These are phyloP conservation scores for Tyria jacobaeae DNA, from an alignment of 2,888 invertebrate genomes.

Conservation along the genomic window DNA sequence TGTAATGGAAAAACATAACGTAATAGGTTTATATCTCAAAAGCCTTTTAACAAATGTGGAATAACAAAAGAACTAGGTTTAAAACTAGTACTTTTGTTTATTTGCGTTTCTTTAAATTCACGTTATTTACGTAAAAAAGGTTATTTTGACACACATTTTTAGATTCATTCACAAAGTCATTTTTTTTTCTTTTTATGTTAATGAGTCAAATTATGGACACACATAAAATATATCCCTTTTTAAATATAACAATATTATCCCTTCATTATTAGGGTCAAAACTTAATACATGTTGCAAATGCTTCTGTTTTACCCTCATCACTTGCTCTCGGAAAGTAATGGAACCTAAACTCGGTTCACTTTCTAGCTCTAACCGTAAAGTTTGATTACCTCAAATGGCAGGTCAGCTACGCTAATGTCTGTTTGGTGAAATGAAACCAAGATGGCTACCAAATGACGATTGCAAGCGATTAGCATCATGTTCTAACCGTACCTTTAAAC, in stretches of 20 bases:
- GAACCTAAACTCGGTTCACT: constrained; percentile 6
- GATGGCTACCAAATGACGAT: constrained; percentile 3
- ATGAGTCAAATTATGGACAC: too few relatives aligned
- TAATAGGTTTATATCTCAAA: constrained; percentile 38
- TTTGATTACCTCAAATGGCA: constrained; percentile 21
- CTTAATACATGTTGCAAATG: neutral
- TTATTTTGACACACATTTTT: too few relatives aligned
- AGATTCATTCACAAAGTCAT: too few relatives aligned
- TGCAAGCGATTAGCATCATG: constrained; percentile 2
- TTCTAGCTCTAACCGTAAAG: constrained; percentile 19
- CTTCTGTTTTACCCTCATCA: neutral
- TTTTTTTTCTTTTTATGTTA: too few relatives aligned
- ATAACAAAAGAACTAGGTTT: too few relatives aligned
- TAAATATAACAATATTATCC: neutral
- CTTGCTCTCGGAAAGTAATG: constrained; percentile 6
- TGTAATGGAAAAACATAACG: constrained; percentile 46
- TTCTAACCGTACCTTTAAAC: neutral
- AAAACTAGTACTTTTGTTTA: too few relatives aligned
- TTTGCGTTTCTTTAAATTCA: too few relatives aligned
- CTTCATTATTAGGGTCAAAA: neutral
- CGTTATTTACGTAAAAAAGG: too few relatives aligned
- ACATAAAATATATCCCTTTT: neutral
- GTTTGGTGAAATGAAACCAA: constrained; percentile 2
- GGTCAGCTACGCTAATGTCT: constrained; percentile 6
- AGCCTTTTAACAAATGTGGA: constrained; percentile 23